These are phyloP conservation scores for Blera fallax DNA, from an alignment of 2,888 invertebrate species.

Conservation along the genomic window DNA sequence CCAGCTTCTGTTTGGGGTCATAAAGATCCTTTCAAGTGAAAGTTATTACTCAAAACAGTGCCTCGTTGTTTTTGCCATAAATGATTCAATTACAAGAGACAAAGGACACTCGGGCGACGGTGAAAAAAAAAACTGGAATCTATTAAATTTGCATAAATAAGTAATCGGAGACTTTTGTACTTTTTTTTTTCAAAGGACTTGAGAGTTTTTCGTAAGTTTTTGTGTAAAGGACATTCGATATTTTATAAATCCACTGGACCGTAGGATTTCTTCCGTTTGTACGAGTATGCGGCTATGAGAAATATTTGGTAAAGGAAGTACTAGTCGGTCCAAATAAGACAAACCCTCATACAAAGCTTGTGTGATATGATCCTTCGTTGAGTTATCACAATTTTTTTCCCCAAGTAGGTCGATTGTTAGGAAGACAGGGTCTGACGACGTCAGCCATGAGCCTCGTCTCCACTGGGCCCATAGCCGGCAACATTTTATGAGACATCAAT, in stretches of 20 bases:
- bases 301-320: not conserved
- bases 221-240: conserved; percentile 41
- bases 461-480: no score
- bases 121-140: conserved; percentile 18
- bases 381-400: no score
- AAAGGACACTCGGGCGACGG: conserved; percentile 5
- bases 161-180: conserved; percentile 52
- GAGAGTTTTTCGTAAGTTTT: not conserved
- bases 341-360: no score
- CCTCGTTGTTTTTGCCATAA: conserved; percentile 48
- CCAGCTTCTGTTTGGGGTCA: conserved; percentile 50
- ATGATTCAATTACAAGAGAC: conserved; percentile 70
- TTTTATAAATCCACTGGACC: conserved; percentile 29
- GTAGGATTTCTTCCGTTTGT: not conserved
- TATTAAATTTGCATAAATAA: conserved; percentile 66
- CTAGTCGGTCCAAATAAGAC: no score
- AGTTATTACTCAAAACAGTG: conserved; percentile 70
- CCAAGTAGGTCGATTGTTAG: no score
- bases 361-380: no score
- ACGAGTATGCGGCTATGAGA: not conserved
- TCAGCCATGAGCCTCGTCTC: no score
- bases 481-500: no score
- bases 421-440: no score
- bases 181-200: not conserved
- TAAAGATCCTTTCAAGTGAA: conserved; percentile 57